Evolutionary conservation across 2,888 invertebrate genomes (phyloP), one percentile per base, ranked within the genome.

Genomic region (Monochamus alternatus): DNA sequence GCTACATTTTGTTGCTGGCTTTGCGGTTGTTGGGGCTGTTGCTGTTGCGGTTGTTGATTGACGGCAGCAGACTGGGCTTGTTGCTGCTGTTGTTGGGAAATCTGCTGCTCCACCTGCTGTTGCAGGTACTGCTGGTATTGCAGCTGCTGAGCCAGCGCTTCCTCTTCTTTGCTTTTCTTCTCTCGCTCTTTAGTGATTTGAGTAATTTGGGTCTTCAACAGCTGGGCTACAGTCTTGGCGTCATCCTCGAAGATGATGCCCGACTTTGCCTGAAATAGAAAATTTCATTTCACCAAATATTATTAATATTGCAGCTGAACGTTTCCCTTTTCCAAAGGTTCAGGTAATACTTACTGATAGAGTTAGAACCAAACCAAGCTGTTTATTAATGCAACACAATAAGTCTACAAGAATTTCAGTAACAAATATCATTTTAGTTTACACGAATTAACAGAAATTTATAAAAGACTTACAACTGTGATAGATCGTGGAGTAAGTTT

Each of bases 221-320:
- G 93, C 86, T 97, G 97, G 77, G 95, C 94, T 10, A 98, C 98
- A 76, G 96, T 95, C 85, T 96, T 93, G 0, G 96, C 95, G 88
- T 99, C 99, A 87, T 98, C 98, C 86, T 98, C 98, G 87, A 96
- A 95, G 85, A 98, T 96, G 86, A 98, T 95, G 52, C 97, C 97
- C 32, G 97, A 96, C 87, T 97, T 97, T 52, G 96, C 96, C 93
- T 88, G 76, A 62, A 78, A 81, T 74, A 67, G 30, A 64, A 75
- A 47, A 4, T 32, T 60, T 32, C 0, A 9, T n/a, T 4, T 9
- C 32, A 60, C 47, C 12, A 47, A 47, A 47, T 3, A 47, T 47
- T 47, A 10, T 47, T 9, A 47, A 10, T 9, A 47, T 3, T 47
- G 12, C 9, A 8, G 3, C 9, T 47, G 10, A 1, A 47, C 0